Base-by-base conservation (phyloP, 2,113 vertebrate genomes). In the Calidris pygmaea region DNA sequence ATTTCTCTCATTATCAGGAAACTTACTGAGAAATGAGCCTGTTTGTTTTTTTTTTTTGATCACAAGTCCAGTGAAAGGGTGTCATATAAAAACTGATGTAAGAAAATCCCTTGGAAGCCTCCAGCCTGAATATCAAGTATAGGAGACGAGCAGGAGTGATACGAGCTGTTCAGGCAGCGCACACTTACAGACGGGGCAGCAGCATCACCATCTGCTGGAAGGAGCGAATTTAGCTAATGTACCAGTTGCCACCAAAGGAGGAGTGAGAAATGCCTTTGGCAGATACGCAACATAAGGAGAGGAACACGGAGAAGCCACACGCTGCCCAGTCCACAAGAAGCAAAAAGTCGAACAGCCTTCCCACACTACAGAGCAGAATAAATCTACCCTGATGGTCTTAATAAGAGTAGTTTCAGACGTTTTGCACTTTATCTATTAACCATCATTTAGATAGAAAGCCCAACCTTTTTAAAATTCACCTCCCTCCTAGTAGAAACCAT, bases 31-130 rank as follows among this genome's bases (percentile, higher is more conserved):
- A 95, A 96, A 96, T 43, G 50, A 90, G 86, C 53, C 67, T 85
- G 87, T 75, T 77, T 85, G 8, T 15, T n/a, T 91, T 91, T 96
- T 63, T 75, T 85, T 92, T 90, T 79, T 85, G 80, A 95, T 94
- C 91, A 59, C 92, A 95, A 87, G 89, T 90, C 93, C 70, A 70
- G 76, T 48, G 80, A 85, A 89, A 88, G 90, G 72, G 72, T 89
- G 87, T 89, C 78, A 82, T 58, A 71, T 60, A 60, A 95, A 89
- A 93, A 92, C 1, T 66, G 83, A 92, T 83, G 92, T 86, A 95
- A 96, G 83, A 97, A 97, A 95, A 95, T 95, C 88, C 92, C 68
- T 96, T 96, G 95, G 95, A 97, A 93, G 70, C 62, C 73, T 90
- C 71, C 53, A 94, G 80, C 47, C 47, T 76, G 83, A 87, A 94